A percentile compares a stretch with the other conserved stretches of the same genome.
phyloP scores from a whole-genome alignment of 1,140 invertebrate genomes.

The Hesperophylax magnus region DNA sequence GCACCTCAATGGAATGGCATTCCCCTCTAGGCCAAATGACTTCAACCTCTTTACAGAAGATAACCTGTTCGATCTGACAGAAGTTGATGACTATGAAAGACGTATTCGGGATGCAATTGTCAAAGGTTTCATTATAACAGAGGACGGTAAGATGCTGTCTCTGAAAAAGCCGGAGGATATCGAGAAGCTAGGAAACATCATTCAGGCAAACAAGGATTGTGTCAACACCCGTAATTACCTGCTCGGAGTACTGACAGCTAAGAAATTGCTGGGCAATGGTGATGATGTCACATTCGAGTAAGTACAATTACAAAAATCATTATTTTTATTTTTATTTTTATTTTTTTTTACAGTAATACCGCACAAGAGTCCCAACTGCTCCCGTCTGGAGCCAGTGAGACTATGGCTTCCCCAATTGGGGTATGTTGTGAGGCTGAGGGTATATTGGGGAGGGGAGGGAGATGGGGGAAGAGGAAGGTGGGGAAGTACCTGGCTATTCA shows the following conservation, averaged over 20 bases:
- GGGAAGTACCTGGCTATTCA: too few relatives aligned
- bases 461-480: too few relatives aligned
- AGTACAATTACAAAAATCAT: too few relatives aligned
- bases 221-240: constrained; percentile 64
- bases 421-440: too few relatives aligned
- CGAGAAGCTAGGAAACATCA: constrained; percentile 70
- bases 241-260: constrained; percentile 59
- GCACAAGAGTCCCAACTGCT: too few relatives aligned
- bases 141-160: constrained; percentile 67
- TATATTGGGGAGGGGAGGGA: too few relatives aligned
- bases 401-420: too few relatives aligned
- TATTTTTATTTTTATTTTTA: constrained; percentile 33
- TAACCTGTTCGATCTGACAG: constrained; percentile 67
- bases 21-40: constrained; percentile 70
- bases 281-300: too few relatives aligned
- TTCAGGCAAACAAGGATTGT: constrained; percentile 71
- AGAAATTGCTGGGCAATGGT: constrained; percentile 45
- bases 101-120: constrained; percentile 78
- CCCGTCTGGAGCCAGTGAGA: too few relatives aligned
- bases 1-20: constrained; percentile 75
- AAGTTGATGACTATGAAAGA: constrained; percentile 71
- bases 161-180: constrained; percentile 71
- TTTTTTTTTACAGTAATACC: not conserved
- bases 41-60: constrained; percentile 65
- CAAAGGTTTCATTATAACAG: constrained; percentile 73